These are phyloP conservation scores for Isoperla grammatica DNA, from an alignment of 2,888 invertebrate genomes.

Conservation along the genomic window DNA sequence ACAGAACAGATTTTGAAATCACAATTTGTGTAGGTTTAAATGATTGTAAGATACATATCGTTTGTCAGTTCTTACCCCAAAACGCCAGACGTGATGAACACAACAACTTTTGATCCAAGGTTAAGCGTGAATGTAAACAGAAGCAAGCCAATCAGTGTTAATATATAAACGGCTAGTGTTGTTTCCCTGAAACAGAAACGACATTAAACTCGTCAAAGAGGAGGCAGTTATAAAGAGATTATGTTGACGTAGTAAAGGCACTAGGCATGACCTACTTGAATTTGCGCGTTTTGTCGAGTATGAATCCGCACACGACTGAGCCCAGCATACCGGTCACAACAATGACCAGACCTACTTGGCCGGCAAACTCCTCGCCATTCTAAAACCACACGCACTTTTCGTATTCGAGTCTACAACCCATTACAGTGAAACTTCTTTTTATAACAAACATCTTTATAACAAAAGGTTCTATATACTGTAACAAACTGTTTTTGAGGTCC, in stretches of 20 bases:
- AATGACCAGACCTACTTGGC: constrained; percentile 85
- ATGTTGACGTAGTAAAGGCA: not conserved
- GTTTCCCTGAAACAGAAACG: constrained; percentile 63
- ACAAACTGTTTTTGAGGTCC: too few species aligned
- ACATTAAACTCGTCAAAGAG: too few species aligned
- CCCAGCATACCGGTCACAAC: constrained; percentile 92
- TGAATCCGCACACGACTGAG: constrained; percentile 82
- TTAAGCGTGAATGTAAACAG: constrained; percentile 85
- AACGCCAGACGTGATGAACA: constrained; percentile 78
- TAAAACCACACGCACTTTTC: constrained; percentile 40
- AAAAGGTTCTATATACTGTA: too few species aligned
- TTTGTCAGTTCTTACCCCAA: constrained; percentile 85
- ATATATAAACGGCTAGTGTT: constrained; percentile 82
- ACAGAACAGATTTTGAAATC: too few species aligned
- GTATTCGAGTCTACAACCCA: too few species aligned
- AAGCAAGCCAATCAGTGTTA: constrained; percentile 88
- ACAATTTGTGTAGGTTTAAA: too few species aligned
- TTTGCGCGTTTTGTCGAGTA: constrained; percentile 86
- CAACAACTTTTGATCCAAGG: constrained; percentile 66
- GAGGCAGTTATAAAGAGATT: not conserved
- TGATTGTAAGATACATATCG: too few species aligned
- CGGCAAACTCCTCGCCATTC: constrained; percentile 70
- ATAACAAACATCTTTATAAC: too few species aligned
- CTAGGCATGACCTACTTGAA: constrained; percentile 67
- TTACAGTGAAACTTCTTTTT: too few species aligned